Evolutionary conservation across 2,113 vertebrate genomes (phyloP).

Genomic region (Sinocyclocheilus anophthalmus): DNA sequence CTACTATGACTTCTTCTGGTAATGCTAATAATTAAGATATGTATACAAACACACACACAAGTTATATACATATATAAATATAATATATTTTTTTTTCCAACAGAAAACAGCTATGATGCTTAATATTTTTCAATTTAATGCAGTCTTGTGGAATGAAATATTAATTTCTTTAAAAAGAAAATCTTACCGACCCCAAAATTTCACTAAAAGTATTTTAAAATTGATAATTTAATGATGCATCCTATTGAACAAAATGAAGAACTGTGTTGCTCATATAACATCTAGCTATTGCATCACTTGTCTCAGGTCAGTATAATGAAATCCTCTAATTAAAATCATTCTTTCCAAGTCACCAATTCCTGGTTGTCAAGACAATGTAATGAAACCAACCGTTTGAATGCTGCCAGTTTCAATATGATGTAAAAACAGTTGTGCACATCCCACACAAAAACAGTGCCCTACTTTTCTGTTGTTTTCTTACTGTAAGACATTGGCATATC

Average conservation of each 20-base stretch:
- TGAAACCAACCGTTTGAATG: neutral
- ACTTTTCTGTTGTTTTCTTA: neutral
- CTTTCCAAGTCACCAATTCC: neutral
- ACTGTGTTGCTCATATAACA: neutral
- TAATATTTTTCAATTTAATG: no score
- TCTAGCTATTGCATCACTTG: neutral
- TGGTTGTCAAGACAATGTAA: neutral
- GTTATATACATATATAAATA: no score
- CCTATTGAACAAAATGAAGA: neutral
- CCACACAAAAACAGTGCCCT: neutral
- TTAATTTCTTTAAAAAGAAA: no score
- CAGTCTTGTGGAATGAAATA: no score
- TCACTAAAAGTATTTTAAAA: no score
- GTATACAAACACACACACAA: no score
- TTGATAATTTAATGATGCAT: neutral
- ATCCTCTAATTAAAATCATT: neutral
- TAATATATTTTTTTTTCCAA: no score
- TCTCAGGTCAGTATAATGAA: neutral
- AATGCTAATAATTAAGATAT: no score
- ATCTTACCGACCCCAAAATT: no score
- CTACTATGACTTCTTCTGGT: no score
- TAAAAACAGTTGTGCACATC: neutral
- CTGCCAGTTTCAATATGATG: neutral
- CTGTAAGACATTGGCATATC: neutral
- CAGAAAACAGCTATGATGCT: no score